Evolutionary conservation across 2,113 vertebrate genomes (phyloP), one percentile per base, ranked within the genome.

Genomic region (Calonectris borealis): DNA sequence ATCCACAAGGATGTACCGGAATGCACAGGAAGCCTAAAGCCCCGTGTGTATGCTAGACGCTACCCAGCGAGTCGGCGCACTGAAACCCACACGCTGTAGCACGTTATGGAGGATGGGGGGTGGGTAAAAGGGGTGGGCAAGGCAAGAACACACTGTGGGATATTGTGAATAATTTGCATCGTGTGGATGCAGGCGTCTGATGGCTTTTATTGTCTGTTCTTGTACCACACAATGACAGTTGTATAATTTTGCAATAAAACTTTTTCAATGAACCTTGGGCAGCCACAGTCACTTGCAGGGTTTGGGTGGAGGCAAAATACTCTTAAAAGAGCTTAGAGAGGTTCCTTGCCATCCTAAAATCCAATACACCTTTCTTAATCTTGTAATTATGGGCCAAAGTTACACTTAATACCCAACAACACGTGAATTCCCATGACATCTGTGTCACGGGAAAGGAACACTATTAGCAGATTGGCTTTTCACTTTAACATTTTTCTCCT

Each of bases 161-260:
- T 81, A 19, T 86, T 78, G 88, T 88, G 95, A 93, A 73, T 77
- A 46, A 88, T 55, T 58, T 88, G 93, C 93, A 97, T 97, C 95
- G 24, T 85, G 90, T 86, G 85, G 96, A 91, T 96, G 95, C 94
- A 94, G 83, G 48, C 9, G 21, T 85, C 96, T 85, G 92, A 76
- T 76, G 93, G 94, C 94, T 97, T 94, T 90, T 82, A 24, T 90
- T 80, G 70, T 94, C 90, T 80, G 61, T 95, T 92, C 94, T 89
- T 93, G 73, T 91, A 75, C 52, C 72, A 49, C 90, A 82, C 49
- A 22, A 8, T 49, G 64, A 77, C 85, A 61, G 80, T 92, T 91
- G 90, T 89, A 8, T 96, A 31, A 96, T 97, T 97, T 98, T 97
- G 96, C 97, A 98, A 97, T 98, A 98, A 98, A 98, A 90, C 44